Conservation (phyloP, 2,113 vertebrate species). For the Manacus vitellinus region DNA sequence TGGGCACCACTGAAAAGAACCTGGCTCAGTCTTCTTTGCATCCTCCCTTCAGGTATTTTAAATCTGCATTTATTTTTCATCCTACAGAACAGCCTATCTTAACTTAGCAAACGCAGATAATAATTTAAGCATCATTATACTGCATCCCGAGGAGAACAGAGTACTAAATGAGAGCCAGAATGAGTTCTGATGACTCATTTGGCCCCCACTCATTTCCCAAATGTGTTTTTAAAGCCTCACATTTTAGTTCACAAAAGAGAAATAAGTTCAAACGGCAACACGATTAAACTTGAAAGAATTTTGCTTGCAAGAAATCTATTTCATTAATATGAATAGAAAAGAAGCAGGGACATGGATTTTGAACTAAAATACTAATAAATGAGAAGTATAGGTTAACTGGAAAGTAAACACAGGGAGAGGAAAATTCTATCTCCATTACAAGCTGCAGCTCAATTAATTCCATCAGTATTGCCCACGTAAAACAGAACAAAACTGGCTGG, state of each 20-base stretch:
- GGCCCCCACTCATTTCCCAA: not conserved
- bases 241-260: not conserved
- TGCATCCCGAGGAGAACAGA: not conserved
- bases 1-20: not conserved
- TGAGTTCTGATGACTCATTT: not conserved
- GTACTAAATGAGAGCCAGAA: not conserved
- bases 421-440: not conserved
- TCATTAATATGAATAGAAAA: not conserved
- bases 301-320: not conserved
- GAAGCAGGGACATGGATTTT: not conserved
- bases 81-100: not conserved
- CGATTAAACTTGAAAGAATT: not conserved
- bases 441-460: not conserved
- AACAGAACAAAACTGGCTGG: not conserved
- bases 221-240: not conserved
- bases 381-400: not conserved
- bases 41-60: not conserved
- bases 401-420: not conserved
- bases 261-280: not conserved
- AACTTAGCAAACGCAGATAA: not conserved
- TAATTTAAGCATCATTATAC: not conserved
- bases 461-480: not conserved
- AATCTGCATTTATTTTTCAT: not conserved
- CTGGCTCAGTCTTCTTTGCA: not conserved
- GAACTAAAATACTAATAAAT: conserved; percentile 16